Evolutionary conservation across 2,797 vertebrate species (phyloP), one percentile per base, ranked within the genome.

Genomic region (Luscinia luscinia): DNA sequence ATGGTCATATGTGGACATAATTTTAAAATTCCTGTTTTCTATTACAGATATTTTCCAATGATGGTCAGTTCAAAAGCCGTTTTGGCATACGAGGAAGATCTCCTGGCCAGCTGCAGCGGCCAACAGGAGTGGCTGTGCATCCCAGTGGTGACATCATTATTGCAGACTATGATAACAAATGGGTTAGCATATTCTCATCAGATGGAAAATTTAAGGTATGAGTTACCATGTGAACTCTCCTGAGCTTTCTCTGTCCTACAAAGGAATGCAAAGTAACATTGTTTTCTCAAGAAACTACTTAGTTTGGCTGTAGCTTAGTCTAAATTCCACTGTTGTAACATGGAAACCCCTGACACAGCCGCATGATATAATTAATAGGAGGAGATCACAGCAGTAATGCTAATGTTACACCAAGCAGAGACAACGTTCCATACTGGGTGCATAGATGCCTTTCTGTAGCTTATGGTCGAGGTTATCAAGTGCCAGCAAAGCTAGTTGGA

Each of bases 141-240:
- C 99, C 99, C 46, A 99, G 98, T 30, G 98, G 99, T 75, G 99
- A 99, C 97, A 99, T 99, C 91, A 99, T 99, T 96, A 99, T 99
- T 32, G 99, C 99, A 7, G 99, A 99, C 96, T 99, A 99, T 17
- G 99, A 99, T 97, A 99, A 99, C 96, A 99, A 99, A 90, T 99
- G 99, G 99, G 98, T 99, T 97, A 99, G 99, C 99, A 99, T 99
- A 97, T 99, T 99, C 95, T 99, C 99, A 52, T 98, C 98, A 13
- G 99, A 99, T 75, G 99, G 99, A 69, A 99, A 99, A 96, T 99
- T 99, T 97, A 99, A 99, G 98, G 99, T 99, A 96, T 34, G 95
- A 51, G 9, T 51, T 85, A 66, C 27, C 12, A 49, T 28, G 9
- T 64, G 67, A 87, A 88, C n/a, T 82, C 59, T 78, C 81, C 38